A percentile compares a stretch with the other conserved stretches of the same genome.
These are phyloP conservation scores for Zingel zingel DNA, from an alignment of 2,113 vertebrate genomes.

Conservation along the genomic window DNA sequence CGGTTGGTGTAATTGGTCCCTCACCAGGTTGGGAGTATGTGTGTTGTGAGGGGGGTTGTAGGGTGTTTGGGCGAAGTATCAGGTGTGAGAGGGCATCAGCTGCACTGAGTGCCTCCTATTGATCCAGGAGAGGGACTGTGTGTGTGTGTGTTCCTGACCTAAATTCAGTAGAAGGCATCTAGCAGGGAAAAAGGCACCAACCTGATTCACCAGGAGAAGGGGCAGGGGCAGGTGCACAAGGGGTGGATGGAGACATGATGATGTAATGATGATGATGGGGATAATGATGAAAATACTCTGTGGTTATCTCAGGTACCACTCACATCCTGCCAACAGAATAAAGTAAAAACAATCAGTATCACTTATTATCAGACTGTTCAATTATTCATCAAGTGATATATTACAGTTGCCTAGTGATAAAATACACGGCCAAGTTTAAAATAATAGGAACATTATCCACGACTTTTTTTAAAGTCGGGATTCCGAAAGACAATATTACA, in stretches of 20 bases:
- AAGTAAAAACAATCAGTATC: not conserved
- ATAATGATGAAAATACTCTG: not conserved
- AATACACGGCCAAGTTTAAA: not conserved
- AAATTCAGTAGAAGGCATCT: constrained; percentile 86
- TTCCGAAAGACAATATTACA: not conserved
- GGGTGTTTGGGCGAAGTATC: constrained; percentile 80
- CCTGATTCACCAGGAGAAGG: constrained; percentile 74
- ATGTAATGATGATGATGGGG: not conserved
- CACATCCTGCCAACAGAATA: not conserved
- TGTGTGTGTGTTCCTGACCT: constrained; percentile 61
- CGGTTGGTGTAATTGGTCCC: constrained; percentile 86
- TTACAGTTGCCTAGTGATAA: not conserved
- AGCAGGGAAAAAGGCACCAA: constrained; percentile 77
- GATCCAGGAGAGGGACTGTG: constrained; percentile 84
- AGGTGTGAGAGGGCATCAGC: constrained; percentile 88
- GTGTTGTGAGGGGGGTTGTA: constrained; percentile 11
- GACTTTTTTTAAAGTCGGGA: too few species aligned
- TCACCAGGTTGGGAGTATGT: constrained; percentile 79
- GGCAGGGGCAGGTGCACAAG: constrained; percentile 47
- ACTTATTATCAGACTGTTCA: not conserved
- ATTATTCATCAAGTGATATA: not conserved
- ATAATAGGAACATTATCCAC: too few species aligned
- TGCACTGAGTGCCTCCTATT: constrained; percentile 89
- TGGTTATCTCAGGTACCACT: not conserved
- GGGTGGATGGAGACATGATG: not conserved